Evolutionary conservation across 2,888 invertebrate genomes (phyloP).

Genomic region (Epistrophella euchroma): DNA sequence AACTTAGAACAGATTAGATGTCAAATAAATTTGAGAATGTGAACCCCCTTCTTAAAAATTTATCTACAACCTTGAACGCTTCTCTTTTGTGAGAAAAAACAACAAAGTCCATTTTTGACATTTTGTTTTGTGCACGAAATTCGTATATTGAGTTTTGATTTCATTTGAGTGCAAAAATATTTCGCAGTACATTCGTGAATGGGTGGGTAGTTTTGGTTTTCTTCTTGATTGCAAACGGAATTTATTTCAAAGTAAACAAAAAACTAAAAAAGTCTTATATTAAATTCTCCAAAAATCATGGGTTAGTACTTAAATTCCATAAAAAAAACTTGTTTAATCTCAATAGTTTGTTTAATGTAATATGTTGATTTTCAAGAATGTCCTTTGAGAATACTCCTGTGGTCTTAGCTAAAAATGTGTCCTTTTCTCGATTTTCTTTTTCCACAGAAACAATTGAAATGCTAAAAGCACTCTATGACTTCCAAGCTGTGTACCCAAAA

Average conservation of each 20-base stretch:
- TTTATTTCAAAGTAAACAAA: constrained; percentile 72
- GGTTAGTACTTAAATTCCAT: constrained; percentile 42
- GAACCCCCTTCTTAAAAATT: background rate
- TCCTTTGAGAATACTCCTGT: constrained; percentile 6
- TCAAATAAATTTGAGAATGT: too few species aligned
- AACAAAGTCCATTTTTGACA: constrained; percentile 47
- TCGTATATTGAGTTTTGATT: constrained; percentile 58
- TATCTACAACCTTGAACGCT: background rate
- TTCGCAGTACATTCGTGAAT: constrained; percentile 67
- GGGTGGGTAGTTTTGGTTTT: constrained; percentile 75
- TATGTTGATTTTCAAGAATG: constrained; percentile 24
- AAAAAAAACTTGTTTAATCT: background rate
- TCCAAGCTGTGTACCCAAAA: constrained; percentile 92
- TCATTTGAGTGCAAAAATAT: constrained; percentile 54
- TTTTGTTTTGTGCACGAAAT: constrained; percentile 26
- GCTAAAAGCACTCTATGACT: constrained; percentile 93
- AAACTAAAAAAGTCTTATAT: constrained; percentile 35
- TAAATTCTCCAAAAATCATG: constrained; percentile 58
- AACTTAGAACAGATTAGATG: too few species aligned
- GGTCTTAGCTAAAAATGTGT: constrained; percentile 7
- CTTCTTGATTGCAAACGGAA: constrained; percentile 50
- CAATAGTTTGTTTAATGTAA: background rate
- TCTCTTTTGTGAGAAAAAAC: background rate
- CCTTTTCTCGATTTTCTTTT: constrained; percentile 45
- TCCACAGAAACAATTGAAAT: constrained; percentile 90